Conservation (phyloP, 2,113 vertebrate species). For the Sphyrna mokarran region DNA sequence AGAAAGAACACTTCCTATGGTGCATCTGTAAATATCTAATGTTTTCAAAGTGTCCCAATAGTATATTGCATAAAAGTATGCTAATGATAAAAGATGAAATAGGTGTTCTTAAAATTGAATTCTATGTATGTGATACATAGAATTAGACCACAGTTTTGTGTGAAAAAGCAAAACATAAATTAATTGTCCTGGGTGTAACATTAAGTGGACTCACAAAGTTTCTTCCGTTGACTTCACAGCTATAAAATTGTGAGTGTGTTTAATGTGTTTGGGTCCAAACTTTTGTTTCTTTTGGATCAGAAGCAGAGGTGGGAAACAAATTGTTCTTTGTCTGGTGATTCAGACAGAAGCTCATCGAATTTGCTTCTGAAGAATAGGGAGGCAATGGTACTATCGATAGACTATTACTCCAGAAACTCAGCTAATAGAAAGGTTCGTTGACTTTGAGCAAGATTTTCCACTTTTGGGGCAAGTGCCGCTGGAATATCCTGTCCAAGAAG, state of each 20-base stretch:
- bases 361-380: neutral
- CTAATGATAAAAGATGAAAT: neutral
- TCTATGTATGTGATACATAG: neutral
- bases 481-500: too few relatives aligned
- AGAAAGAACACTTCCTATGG: too few relatives aligned
- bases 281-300: neutral
- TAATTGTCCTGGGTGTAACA: neutral
- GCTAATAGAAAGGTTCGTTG: too few relatives aligned
- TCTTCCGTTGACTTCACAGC: neutral
- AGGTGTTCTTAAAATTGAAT: neutral
- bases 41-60: neutral
- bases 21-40: neutral
- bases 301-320: neutral
- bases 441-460: too few relatives aligned
- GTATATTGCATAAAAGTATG: neutral
- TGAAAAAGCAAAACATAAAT: neutral
- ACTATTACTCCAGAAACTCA: too few relatives aligned
- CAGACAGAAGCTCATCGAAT: neutral
- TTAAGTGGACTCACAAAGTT: neutral
- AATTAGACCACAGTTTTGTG: neutral
- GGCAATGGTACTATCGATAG: too few relatives aligned
- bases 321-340: neutral
- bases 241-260: neutral
- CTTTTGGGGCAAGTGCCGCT: too few relatives aligned
- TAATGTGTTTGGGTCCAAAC: neutral